Evolutionary conservation across 2,113 vertebrate species (phyloP).

Genomic region (Panthera tigris): DNA sequence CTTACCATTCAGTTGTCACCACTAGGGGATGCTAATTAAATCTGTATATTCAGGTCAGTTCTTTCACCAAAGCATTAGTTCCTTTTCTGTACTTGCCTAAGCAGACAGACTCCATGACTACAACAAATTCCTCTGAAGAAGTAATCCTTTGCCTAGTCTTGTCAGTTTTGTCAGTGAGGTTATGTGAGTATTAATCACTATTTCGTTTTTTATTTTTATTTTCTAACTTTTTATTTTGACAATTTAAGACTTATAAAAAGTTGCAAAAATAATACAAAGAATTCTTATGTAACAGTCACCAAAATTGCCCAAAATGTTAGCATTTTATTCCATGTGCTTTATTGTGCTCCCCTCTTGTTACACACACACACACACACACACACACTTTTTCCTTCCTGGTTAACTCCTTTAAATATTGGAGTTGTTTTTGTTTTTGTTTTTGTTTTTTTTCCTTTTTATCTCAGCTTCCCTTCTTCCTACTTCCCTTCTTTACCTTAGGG

Average conservation of each 20-base stretch:
- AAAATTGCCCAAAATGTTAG: not conserved
- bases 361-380: not conserved
- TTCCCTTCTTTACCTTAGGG: not conserved
- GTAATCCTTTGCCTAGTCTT: not conserved
- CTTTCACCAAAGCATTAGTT: conserved; percentile 8
- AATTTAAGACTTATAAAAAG: not conserved
- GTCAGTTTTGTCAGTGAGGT: not conserved
- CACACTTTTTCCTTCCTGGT: not conserved
- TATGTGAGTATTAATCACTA: not conserved
- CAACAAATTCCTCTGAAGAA: not conserved
- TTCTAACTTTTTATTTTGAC: not conserved
- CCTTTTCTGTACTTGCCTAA: not conserved
- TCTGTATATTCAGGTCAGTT: not conserved
- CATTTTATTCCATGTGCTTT: not conserved
- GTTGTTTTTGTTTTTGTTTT: not conserved
- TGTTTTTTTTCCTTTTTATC: not conserved
- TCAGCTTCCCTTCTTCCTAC: not conserved
- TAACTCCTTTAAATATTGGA: not conserved
- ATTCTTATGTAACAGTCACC: not conserved
- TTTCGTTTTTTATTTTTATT: not conserved
- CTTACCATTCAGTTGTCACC: not conserved
- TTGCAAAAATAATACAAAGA: conserved; percentile 11
- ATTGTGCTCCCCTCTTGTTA: not conserved
- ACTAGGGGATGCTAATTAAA: conserved; percentile 17
- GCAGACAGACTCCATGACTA: not conserved